Conservation (phyloP, 2,113 vertebrate species). For the Sialia sialis region DNA sequence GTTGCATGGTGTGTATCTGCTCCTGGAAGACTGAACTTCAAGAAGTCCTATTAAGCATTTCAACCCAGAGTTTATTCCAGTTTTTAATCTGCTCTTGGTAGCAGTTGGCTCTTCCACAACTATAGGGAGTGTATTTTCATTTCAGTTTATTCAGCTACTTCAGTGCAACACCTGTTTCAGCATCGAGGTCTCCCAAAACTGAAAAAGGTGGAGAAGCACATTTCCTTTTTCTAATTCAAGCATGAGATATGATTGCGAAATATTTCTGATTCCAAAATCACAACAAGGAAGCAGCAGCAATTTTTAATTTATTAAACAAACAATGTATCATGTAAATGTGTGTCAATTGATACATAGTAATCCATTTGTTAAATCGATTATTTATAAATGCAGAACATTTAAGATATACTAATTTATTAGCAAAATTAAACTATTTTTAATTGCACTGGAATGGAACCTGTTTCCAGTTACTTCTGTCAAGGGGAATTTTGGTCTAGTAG, state of each 20-base stretch:
- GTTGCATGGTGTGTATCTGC: not conserved
- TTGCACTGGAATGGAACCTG: not conserved
- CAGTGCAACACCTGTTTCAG: not conserved
- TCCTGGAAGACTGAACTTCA: not conserved
- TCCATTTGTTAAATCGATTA: not conserved
- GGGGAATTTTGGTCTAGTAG: not conserved
- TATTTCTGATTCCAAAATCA: not conserved
- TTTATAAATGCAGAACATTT: not conserved
- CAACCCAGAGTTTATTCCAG: not conserved
- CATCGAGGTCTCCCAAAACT: not conserved
- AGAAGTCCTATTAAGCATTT: not conserved
- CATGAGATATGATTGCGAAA: not conserved
- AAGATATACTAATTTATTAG: no score
- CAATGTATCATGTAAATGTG: not conserved
- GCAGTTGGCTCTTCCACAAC: not conserved
- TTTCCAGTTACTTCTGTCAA: constrained; percentile 4
- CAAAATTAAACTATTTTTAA: not conserved
- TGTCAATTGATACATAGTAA: not conserved
- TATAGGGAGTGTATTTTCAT: not conserved
- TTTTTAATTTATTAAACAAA: not conserved
- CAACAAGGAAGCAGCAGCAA: not conserved
- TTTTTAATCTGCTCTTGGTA: not conserved
- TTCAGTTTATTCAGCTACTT: not conserved
- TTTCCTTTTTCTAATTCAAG: not conserved
- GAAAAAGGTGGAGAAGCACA: not conserved